A percentile compares a stretch with the other conserved stretches of the same genome.
Evolutionary conservation across 2,888 invertebrate species (phyloP).

Genomic region (Epsilonema sp.): DNA sequence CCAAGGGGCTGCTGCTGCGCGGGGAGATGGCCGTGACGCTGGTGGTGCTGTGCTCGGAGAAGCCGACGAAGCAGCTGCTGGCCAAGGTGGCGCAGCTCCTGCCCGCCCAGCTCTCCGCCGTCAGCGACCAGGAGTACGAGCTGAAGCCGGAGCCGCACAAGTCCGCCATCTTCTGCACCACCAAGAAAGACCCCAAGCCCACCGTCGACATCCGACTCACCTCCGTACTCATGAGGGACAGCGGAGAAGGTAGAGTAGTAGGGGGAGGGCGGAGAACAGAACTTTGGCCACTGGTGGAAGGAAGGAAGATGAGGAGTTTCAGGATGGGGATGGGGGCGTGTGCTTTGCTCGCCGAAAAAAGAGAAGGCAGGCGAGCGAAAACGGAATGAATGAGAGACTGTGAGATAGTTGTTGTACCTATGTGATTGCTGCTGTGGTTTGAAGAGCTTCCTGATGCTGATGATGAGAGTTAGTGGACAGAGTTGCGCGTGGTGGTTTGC

Average conservation of each 20-base stretch:
- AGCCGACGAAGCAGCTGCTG: slow-evolving; percentile 62
- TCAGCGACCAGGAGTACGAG: slow-evolving; percentile 39
- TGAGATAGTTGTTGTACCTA: no score
- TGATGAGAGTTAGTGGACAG: no score
- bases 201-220: slow-evolving; percentile 70
- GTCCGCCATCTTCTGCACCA: slow-evolving; percentile 61
- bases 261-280: not conserved
- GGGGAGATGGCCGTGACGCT: slow-evolving; percentile 72
- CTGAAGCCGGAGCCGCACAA: slow-evolving; percentile 64
- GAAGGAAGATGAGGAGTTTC: not conserved
- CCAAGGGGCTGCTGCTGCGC: slow-evolving; percentile 53
- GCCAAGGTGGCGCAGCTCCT: slow-evolving; percentile 64
- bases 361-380: not conserved
- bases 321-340: not conserved
- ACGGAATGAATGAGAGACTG: no score
- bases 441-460: no score
- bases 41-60: slow-evolving; percentile 78
- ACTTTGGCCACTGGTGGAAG: no score
- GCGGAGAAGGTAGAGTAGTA: not conserved
- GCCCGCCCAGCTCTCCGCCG: slow-evolving; percentile 46
- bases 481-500: no score
- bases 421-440: no score
- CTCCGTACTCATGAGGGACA: slow-evolving; percentile 71
- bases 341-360: not conserved
- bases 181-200: slow-evolving; percentile 44